These are phyloP conservation scores for Spongilla lacustris DNA, from an alignment of 37 sponge, comb jelly and placozoan species.

Conservation along the genomic window DNA sequence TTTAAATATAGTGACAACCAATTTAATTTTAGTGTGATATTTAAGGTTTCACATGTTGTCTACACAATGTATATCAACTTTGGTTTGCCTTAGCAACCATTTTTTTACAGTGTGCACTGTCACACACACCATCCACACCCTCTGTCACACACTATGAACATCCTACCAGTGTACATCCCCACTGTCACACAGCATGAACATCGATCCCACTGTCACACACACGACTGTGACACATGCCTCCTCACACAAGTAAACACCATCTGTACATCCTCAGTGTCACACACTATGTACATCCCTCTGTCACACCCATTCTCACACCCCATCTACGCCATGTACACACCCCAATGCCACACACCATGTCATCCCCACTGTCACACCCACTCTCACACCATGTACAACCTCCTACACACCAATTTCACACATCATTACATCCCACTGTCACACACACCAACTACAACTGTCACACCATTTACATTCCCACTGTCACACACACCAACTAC, in stretches of 20 bases:
- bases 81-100: constrained; percentile 1
- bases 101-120: constrained; percentile 1
- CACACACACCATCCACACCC: background rate
- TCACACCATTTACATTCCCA: background rate
- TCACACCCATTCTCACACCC: background rate
- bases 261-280: background rate
- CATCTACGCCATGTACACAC: constrained; percentile 1
- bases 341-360: background rate
- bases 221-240: background rate
- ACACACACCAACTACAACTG: too few species aligned
- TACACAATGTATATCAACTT: background rate
- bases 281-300: background rate
- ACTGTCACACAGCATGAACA: background rate
- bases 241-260: background rate
- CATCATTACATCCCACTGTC: constrained; percentile 1
- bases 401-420: constrained; percentile 1
- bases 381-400: background rate
- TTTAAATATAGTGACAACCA: background rate
- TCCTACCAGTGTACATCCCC: background rate
- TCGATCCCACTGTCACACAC: constrained; percentile 1
- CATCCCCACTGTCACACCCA: background rate
- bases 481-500: background rate
- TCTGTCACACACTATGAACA: too few species aligned
- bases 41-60: background rate
- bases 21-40: background rate